phyloP scores from a whole-genome alignment of 1,140 invertebrate species.

The Plectrocnemia conspersa region DNA sequence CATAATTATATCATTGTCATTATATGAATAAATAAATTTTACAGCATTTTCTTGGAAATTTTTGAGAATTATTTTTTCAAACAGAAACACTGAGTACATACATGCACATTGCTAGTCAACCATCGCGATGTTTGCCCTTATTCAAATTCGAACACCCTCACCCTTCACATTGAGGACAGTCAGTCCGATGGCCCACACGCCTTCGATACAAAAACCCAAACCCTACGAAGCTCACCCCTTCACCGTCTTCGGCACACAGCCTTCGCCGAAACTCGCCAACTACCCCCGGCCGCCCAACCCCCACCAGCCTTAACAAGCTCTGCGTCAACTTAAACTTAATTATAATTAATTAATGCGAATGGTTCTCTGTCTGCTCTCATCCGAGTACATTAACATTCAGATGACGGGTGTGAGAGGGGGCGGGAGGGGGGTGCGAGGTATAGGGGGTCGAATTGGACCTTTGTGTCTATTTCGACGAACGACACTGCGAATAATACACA shows the following conservation, averaged over 20 bases:
- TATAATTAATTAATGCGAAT: constrained; percentile 72
- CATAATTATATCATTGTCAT: too few species aligned
- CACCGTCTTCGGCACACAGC: constrained; percentile 41
- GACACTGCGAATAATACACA: constrained; percentile 22
- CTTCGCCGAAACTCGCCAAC: constrained; percentile 10
- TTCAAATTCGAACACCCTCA: constrained; percentile 16
- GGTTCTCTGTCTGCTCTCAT: constrained; percentile 45
- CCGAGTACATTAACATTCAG: constrained; percentile 39
- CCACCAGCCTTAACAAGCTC: constrained; percentile 44
- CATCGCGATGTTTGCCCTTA: constrained; percentile 25
- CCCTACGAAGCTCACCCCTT: constrained; percentile 16
- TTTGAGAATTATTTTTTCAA: too few species aligned
- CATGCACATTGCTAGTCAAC: too few species aligned
- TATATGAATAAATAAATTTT: too few species aligned
- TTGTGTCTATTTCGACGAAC: constrained; percentile 20
- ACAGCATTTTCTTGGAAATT: too few species aligned
- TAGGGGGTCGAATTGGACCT: constrained; percentile 24
- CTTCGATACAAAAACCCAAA: constrained; percentile 18
- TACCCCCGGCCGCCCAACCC: constrained; percentile 40
- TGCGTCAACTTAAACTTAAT: constrained; percentile 73
- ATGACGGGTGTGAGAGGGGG: constrained; percentile 16
- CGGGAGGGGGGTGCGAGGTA: constrained; percentile 9
- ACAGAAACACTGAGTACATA: too few species aligned
- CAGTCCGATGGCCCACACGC: constrained; percentile 18
- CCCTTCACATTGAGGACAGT: constrained; percentile 16